Conservation (phyloP, 2,797 vertebrate species). For the Hydrophis major region DNA sequence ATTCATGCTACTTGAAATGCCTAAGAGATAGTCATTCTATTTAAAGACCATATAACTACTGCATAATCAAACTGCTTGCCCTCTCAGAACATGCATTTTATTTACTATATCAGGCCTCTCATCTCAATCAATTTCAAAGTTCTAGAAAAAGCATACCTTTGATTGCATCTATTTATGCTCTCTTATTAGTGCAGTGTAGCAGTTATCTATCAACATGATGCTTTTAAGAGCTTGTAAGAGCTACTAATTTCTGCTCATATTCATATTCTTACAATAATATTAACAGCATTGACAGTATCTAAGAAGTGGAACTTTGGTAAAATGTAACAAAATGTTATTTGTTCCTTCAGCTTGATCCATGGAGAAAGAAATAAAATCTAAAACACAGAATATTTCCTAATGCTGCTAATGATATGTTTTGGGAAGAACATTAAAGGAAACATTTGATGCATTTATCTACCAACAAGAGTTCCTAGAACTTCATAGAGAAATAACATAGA, state of each 20-base stretch:
- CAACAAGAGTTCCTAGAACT: neutral
- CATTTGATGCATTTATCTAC: conserved; percentile 42
- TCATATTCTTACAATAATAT: conserved; percentile 7
- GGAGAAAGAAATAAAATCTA: conserved; percentile 41
- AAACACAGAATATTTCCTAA: conserved; percentile 36
- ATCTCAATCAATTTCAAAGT: neutral
- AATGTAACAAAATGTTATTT: conserved; percentile 30
- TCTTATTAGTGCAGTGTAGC: conserved; percentile 5
- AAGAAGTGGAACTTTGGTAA: conserved; percentile 17
- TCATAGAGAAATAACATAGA: neutral
- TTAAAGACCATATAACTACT: neutral
- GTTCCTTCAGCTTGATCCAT: conserved; percentile 35
- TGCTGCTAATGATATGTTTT: conserved; percentile 25
- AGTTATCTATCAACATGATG: neutral
- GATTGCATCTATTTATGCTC: neutral
- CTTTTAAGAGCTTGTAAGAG: conserved; percentile 8
- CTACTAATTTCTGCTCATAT: conserved; percentile 14
- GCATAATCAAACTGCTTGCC: neutral
- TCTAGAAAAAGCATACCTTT: neutral
- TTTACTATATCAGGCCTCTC: neutral
- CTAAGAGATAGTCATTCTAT: conserved; percentile 63
- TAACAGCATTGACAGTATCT: conserved; percentile 9
- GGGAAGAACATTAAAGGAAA: conserved; percentile 44
- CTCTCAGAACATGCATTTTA: neutral
- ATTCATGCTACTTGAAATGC: conserved; percentile 98